These are phyloP conservation scores for Stichodactyla mertensii DNA, from an alignment of 64 coral and sea anemone genomes.

Conservation along the genomic window DNA sequence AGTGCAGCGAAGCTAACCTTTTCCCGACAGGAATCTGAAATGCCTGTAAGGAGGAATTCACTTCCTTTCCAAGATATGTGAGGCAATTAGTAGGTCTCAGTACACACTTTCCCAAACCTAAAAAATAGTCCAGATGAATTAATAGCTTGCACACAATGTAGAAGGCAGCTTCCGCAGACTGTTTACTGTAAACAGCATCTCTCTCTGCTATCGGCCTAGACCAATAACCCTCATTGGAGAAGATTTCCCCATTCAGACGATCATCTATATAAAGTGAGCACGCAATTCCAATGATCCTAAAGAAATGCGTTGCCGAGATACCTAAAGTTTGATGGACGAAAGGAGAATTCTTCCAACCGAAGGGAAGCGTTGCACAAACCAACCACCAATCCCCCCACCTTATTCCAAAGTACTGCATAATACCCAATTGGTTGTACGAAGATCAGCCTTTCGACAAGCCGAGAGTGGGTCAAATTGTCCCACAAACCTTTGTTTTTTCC, in stretches of 20 bases:
- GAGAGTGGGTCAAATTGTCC: too few relatives aligned
- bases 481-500: too few relatives aligned
- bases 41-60: not conserved
- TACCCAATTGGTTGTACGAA: too few relatives aligned
- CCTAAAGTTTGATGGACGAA: too few relatives aligned
- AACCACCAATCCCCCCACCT: too few relatives aligned
- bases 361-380: too few relatives aligned
- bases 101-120: slow-evolving; percentile 10
- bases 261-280: too few relatives aligned
- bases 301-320: too few relatives aligned
- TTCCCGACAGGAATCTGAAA: not conserved
- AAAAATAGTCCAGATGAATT: not conserved
- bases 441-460: too few relatives aligned
- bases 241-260: slow-evolving; percentile 9
- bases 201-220: not conserved
- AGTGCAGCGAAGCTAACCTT: not conserved
- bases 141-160: not conserved
- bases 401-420: too few relatives aligned
- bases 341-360: too few relatives aligned
- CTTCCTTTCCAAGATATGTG: not conserved
- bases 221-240: not conserved
- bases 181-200: not conserved
- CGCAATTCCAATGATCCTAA: too few relatives aligned
- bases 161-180: not conserved
- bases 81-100: not conserved